phyloP scores from a whole-genome alignment of 2,797 vertebrate species.

The Sebastes oblongus region DNA sequence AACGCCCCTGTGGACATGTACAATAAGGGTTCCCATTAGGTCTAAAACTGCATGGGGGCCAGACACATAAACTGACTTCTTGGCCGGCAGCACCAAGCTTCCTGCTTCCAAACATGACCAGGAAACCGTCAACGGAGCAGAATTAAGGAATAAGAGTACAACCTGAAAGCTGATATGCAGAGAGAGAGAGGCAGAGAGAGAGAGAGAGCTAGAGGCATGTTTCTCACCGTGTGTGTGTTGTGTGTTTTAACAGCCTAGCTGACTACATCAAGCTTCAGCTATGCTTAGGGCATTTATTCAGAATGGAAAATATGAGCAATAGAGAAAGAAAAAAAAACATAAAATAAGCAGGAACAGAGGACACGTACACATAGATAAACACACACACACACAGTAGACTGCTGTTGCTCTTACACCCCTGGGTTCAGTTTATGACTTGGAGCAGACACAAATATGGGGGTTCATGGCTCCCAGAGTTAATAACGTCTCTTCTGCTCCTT shows the following conservation, averaged over 20 bases:
- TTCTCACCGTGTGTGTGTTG: constrained; percentile 21
- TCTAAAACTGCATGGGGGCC: neutral
- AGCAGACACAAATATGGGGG: constrained; percentile 55
- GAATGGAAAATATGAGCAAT: constrained; percentile 80
- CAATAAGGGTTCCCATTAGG: neutral
- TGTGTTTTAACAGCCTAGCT: constrained; percentile 43
- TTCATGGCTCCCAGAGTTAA: constrained; percentile 51
- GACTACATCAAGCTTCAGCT: constrained; percentile 70
- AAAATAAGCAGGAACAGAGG: constrained; percentile 56
- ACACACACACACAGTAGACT: constrained; percentile 18
- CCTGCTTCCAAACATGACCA: constrained; percentile 41
- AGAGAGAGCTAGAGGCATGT: constrained; percentile 7
- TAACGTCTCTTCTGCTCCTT: constrained; percentile 23
- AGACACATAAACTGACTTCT: constrained; percentile 14
- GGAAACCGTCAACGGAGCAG: constrained; percentile 29
- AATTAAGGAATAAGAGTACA: constrained; percentile 22
- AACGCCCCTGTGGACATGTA: too few relatives aligned
- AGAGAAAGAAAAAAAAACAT: constrained; percentile 27
- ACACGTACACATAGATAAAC: constrained; percentile 32
- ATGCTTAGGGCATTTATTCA: constrained; percentile 70
- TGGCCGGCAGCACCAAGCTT: constrained; percentile 10
- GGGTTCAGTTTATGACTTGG: constrained; percentile 61
- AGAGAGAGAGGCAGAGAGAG: neutral
- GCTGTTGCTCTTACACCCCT: constrained; percentile 46
- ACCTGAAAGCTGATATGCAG: constrained; percentile 31